A percentile compares a stretch with the other conserved stretches of the same genome.
Evolutionary conservation across 2,113 vertebrate species (phyloP).

Genomic region (Falco punctatus): DNA sequence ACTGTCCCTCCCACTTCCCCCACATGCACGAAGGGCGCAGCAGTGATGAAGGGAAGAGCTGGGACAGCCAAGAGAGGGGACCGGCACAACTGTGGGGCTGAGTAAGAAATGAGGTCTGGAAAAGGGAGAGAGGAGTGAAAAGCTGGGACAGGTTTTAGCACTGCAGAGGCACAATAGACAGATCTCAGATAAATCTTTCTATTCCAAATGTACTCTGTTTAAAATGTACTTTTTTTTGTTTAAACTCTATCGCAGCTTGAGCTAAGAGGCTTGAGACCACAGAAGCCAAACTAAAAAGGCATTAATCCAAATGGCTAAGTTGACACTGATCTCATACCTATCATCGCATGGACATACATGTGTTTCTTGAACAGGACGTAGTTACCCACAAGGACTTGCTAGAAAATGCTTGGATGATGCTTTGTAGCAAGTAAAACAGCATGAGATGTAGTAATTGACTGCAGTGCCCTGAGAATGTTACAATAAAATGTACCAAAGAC

Average conservation of each 20-base stretch:
- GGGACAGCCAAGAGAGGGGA: background rate
- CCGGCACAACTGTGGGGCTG: background rate
- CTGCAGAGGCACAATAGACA: background rate
- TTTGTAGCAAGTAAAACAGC: constrained; percentile 46
- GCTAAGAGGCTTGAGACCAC: background rate
- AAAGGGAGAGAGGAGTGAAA: background rate
- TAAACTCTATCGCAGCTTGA: background rate
- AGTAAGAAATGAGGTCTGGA: background rate
- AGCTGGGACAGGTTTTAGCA: background rate
- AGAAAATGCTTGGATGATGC: background rate
- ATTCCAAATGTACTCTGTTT: background rate
- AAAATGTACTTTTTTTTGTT: background rate
- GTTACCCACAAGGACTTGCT: constrained; percentile 24
- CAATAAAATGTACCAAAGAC: constrained; percentile 33
- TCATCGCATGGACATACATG: background rate
- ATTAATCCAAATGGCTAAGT: background rate
- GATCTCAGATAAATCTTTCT: background rate
- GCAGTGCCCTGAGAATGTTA: constrained; percentile 31
- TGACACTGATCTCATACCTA: background rate
- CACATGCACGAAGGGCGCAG: fast-evolving
- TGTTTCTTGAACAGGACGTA: background rate
- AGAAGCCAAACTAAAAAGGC: background rate
- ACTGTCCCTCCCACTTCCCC: background rate
- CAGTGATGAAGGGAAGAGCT: background rate
- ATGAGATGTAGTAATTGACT: constrained; percentile 49